Conservation (phyloP, 2,797 vertebrate genomes). For the Sebastolobus alascanus region DNA sequence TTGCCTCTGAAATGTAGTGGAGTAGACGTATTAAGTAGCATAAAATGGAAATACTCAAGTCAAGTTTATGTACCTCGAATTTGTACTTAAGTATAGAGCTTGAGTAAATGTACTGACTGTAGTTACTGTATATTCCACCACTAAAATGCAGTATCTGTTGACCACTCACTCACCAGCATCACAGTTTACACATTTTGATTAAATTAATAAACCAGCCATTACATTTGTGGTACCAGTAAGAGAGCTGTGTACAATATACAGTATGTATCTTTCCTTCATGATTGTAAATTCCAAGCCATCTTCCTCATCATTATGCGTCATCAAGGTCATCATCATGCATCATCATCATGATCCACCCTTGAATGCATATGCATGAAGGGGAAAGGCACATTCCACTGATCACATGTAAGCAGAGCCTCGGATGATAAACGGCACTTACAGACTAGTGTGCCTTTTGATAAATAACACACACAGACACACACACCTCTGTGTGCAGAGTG, state of each 20-base stretch:
- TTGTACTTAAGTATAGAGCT: no score
- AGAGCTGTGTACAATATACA: background rate
- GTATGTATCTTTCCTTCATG: background rate
- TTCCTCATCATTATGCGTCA: background rate
- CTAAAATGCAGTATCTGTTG: background rate
- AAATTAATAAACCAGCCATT: background rate
- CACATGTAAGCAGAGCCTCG: background rate
- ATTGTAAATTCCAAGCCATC: background rate
- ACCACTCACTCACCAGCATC: background rate
- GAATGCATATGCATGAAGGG: conserved; percentile 18
- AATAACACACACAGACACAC: background rate
- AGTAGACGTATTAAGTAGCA: background rate
- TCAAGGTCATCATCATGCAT: conserved; percentile 18
- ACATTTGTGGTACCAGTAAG: background rate
- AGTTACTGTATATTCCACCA: background rate
- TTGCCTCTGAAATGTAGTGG: background rate
- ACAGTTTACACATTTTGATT: background rate
- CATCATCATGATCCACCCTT: background rate
- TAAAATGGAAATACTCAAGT: background rate
- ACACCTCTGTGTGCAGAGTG: background rate
- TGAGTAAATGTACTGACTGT: no score
- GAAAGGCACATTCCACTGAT: conserved; percentile 1
- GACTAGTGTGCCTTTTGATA: background rate
- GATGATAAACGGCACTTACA: background rate
- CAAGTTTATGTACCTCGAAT: no score